A percentile compares a stretch with the other conserved stretches of the same genome.
phyloP scores from a whole-genome alignment of 2,113 vertebrate species.

The Peromyscus maniculatus region DNA sequence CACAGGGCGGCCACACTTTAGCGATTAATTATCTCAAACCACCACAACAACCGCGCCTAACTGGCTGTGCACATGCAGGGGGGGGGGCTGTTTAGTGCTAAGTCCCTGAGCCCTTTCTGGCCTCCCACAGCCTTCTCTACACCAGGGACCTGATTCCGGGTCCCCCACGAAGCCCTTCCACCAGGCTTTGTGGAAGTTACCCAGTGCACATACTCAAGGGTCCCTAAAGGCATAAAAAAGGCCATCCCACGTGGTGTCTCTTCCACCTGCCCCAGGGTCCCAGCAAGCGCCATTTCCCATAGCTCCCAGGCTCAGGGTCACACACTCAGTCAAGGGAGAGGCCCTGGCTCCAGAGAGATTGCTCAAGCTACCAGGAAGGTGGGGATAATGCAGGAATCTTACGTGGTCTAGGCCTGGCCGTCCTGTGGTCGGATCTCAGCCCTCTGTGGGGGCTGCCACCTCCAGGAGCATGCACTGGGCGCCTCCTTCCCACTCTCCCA shows the following conservation, averaged over 20 bases:
- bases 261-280: not conserved
- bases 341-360: not conserved
- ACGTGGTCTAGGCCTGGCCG: not conserved
- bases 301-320: not conserved
- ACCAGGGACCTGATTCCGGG: not conserved
- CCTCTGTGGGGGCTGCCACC: not conserved
- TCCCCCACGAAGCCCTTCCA: fast-evolving
- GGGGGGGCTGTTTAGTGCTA: not conserved
- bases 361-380: not conserved
- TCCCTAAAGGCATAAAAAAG: not conserved
- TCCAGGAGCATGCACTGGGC: not conserved
- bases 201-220: not conserved
- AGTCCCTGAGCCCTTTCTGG: no score
- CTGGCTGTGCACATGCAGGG: no score
- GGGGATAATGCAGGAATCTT: not conserved
- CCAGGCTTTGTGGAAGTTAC: not conserved
- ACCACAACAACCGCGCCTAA: not conserved
- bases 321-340: not conserved
- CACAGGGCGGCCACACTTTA: no score
- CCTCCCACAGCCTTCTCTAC: no score
- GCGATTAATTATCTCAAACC: no score
- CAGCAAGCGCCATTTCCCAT: not conserved
- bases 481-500: not conserved
- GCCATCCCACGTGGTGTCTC: not conserved
- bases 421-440: not conserved